A percentile compares a stretch with the other conserved stretches of the same genome.
phyloP scores from a whole-genome alignment of 2,113 vertebrate species.

The Eleginops maclovinus region DNA sequence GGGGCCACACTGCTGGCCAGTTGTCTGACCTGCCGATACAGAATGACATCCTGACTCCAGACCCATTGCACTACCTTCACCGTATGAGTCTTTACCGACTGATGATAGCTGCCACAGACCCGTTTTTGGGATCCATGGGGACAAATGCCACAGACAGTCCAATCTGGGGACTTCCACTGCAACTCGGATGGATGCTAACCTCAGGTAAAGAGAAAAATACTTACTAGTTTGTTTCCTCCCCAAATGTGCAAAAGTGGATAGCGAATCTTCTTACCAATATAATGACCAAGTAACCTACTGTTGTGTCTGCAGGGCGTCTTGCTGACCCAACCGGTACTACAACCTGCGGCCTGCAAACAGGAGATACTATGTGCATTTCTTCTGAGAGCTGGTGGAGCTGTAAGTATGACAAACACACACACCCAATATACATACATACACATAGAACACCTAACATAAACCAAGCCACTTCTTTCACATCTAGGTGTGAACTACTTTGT shows the following conservation, averaged over 20 bases:
- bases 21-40: constrained; percentile 72
- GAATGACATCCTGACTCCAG: constrained; percentile 70
- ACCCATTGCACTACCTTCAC: constrained; percentile 85
- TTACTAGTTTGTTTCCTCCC: not conserved
- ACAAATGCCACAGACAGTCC: constrained; percentile 78
- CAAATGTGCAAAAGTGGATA: not conserved
- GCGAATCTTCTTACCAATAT: not conserved
- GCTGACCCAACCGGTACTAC: constrained; percentile 70
- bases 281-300: not conserved
- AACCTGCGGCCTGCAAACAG: constrained; percentile 67
- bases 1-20: constrained; percentile 76
- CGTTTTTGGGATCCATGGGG: constrained; percentile 82
- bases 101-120: constrained; percentile 81
- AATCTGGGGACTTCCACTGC: constrained; percentile 89
- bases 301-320: constrained; percentile 66
- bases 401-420: constrained; percentile 60
- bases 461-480: not conserved
- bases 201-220: constrained; percentile 81
- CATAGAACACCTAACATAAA: not conserved
- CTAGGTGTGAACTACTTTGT: constrained; percentile 78
- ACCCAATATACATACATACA: not conserved
- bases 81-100: constrained; percentile 87
- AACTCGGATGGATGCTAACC: constrained; percentile 88
- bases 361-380: constrained; percentile 73
- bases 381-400: constrained; percentile 80